Base-by-base conservation (phyloP, 2,113 vertebrate genomes). In the Strix uralensis region DNA sequence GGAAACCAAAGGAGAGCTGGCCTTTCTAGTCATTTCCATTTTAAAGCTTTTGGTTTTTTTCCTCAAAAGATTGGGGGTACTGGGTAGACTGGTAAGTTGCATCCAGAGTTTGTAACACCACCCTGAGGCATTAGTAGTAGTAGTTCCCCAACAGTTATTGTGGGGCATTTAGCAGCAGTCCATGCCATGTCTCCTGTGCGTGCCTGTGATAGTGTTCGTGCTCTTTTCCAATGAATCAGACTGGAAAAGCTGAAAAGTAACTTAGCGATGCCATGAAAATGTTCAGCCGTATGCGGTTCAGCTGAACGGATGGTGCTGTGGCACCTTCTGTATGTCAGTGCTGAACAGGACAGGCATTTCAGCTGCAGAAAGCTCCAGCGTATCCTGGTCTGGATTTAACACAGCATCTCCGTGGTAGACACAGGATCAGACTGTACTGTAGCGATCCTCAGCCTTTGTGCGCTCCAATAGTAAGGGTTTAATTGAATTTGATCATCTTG, bases 141-240 rank as follows among this genome's bases (percentile, higher is more conserved):
- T 30, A 46, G 51, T n/a, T 71, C 20, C 15, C 6, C 36, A n/a
- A 2, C 9, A 17, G 42, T 72, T 88, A 19, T 0, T 74, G 26
- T 42, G 2, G 4, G 46, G n/a, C 23, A 25, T 69, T 69, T 57
- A 58, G 29, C 5, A 8, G 27, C 29, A 25, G 7, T 27, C 14
- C 2, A 0, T 55, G 49, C 36, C 14, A 1, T 66, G 40, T 9
- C 15, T 92, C 15, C 27, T 63, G 23, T 11, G 1, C 0, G 1
- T 67, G 46, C 58, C 62, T 49, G 20, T 78, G 89, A 6, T 51
- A 3, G 5, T 38, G 55, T 17, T 70, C 18, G 8, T 66, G 59
- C 47, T 81, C 40, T 59, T 75, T 84, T 27, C 40, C 62, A 47
- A 0, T 42, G 20, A 67, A 38, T 67, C 5, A 8, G 26, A 7